Evolutionary conservation across 2,888 invertebrate genomes (phyloP).

Genomic region (Merodon equestris): DNA sequence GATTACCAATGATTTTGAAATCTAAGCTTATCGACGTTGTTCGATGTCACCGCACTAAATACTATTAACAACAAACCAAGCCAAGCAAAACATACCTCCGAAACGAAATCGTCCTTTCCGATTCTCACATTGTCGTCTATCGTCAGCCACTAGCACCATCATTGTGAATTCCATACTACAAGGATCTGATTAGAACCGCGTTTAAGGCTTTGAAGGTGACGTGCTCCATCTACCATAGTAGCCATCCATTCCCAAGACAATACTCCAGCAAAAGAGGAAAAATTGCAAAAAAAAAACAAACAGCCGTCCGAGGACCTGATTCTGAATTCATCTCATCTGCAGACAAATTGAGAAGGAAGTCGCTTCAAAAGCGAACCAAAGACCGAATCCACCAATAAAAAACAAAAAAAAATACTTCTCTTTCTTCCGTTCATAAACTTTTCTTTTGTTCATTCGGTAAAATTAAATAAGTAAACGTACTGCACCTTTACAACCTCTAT

Average conservation of each 20-base stretch:
- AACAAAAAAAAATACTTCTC: no score
- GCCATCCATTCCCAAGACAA: constrained; percentile 8
- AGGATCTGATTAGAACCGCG: constrained; percentile 28
- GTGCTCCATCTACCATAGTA: constrained; percentile 18
- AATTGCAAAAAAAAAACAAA: neutral
- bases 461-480: constrained; percentile 31
- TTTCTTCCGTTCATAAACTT: neutral
- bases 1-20: constrained; percentile 8
- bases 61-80: neutral
- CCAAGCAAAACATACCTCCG: neutral
- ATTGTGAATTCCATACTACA: constrained; percentile 32
- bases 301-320: constrained; percentile 17
- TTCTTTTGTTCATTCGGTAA: constrained; percentile 28
- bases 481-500: constrained; percentile 9
- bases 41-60: neutral
- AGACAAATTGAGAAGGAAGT: constrained; percentile 30
- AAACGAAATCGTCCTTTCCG: neutral
- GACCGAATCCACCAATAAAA: constrained; percentile 8
- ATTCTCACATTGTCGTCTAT: neutral
- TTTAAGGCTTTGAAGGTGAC: constrained; percentile 37
- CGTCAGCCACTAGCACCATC: neutral
- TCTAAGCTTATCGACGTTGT: constrained; percentile 4
- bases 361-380: neutral
- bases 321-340: constrained; percentile 28
- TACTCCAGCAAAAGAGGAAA: constrained; percentile 7